Base-by-base conservation (phyloP, 2,888 invertebrate genomes). In the Augochlorella aurata region DNA sequence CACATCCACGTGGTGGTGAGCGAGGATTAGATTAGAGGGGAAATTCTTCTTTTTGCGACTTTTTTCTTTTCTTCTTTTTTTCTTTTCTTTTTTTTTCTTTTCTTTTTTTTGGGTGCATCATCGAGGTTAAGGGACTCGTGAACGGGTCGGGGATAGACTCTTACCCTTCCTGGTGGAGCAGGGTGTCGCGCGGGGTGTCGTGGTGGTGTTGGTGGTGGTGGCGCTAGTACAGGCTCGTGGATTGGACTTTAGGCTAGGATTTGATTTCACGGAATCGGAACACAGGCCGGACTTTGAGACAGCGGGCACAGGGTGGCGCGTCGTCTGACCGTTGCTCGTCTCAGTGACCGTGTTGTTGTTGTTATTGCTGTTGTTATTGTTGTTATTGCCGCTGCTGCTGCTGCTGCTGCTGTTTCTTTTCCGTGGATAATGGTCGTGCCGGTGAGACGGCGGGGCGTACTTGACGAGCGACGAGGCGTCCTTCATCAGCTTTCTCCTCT, bases 401-500 rank as follows among this genome's bases (percentile, higher is more conserved):
- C 93, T 91, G 8, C 16, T 61, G 29, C 16, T 58, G 16, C 93
- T 91, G 90, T 92, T 93, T 91, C 94, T 94, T 92, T 94, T 94
- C 94, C 94, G 94, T 90, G 92, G 91, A 83, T 93, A 85, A 61
- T 89, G 89, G 18, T 87, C 86, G 81, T 85, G 86, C 85, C 74
- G 86, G 58, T 74, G 29, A 16, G 82, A 74, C 52, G 84, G 69
- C 29, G 80, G 58, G 83, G 93, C 93, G 90, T 93, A 94, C 86
- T 94, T 93, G 86, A 94, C 94, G 89, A 92, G 88, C 84, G 92
- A 91, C 70, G 91, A 87, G 65, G 92, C 93, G 81, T 93, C 93
- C 90, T 95, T 95, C 91, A 95, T 93, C 81, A 94, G 91, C 87
- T 94, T 94, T 86, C 95, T 94, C 87, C 94, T 93, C 88, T 95